Conservation (phyloP, 2,797 vertebrate species). For the Iguana delicatissima region DNA sequence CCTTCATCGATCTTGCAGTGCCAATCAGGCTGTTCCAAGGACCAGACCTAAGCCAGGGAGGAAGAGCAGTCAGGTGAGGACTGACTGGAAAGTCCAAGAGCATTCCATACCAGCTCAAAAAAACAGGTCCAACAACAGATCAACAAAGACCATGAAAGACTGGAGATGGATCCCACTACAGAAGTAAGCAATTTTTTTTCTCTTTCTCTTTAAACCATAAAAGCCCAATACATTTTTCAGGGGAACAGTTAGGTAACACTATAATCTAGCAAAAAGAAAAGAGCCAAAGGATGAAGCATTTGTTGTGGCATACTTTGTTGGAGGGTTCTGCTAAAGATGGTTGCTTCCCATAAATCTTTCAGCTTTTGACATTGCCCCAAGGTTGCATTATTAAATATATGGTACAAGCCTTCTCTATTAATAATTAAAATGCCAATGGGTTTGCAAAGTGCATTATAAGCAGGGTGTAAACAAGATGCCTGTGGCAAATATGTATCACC, state of each 20-base stretch:
- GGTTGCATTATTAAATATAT: not conserved
- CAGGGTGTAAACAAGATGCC: not conserved
- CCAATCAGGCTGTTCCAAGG: constrained; percentile 95
- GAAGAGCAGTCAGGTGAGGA: accelerated
- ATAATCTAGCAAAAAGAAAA: not conserved
- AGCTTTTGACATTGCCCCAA: not conserved
- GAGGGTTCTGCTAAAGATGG: not conserved
- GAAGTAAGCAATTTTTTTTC: constrained; percentile 78
- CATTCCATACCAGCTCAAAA: not conserved
- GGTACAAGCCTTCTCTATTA: not conserved
- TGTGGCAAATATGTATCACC: not conserved
- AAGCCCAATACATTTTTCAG: not conserved
- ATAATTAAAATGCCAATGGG: not conserved
- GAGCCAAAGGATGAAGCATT: not conserved
- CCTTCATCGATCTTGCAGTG: constrained; percentile 98
- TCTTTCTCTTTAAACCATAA: not conserved
- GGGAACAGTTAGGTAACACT: not conserved
- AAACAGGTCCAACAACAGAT: not conserved
- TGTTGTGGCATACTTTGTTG: not conserved
- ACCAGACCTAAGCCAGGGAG: constrained; percentile 90
- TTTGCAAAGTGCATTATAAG: not conserved
- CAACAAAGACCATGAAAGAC: constrained; percentile 82
- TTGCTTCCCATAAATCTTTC: not conserved
- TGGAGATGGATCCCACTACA: constrained; percentile 85
- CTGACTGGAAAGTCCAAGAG: accelerated